Conservation (phyloP, 1,140 invertebrate species). For the Drosophila bocqueti region DNA sequence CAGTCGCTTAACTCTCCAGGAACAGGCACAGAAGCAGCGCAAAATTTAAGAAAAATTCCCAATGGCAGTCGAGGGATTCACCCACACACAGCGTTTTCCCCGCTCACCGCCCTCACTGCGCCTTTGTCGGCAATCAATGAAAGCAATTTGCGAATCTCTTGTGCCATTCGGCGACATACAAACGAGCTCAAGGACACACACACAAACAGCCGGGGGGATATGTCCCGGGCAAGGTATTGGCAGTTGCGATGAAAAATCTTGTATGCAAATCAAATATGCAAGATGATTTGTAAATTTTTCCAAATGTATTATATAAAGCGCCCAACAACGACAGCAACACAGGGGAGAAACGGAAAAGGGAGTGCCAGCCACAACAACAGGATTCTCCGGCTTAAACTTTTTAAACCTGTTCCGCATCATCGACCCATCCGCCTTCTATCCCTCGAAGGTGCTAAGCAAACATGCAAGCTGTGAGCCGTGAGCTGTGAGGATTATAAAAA, state of each 20-base stretch:
- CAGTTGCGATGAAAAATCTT: slow-evolving; percentile 59
- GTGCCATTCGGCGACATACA: slow-evolving; percentile 70
- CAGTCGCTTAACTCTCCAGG: slow-evolving; percentile 8
- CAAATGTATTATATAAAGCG: slow-evolving; percentile 69
- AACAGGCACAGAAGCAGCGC: slow-evolving; percentile 1
- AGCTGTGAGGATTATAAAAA: slow-evolving; percentile 69
- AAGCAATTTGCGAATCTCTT: slow-evolving; percentile 81
- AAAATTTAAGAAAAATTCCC: slow-evolving; percentile 49
- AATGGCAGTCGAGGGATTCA: slow-evolving; percentile 8
- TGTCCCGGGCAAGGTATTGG: slow-evolving; percentile 48
- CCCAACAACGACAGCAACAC: slow-evolving; percentile 2
- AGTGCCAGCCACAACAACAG: slow-evolving; percentile 38
- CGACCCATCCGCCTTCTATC: slow-evolving; percentile 25
- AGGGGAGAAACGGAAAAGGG: background rate
- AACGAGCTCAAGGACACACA: slow-evolving; percentile 65
- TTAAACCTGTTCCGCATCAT: slow-evolving; percentile 54
- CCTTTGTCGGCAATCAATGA: slow-evolving; percentile 78
- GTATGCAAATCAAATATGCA: slow-evolving; percentile 82
- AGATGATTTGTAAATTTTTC: slow-evolving; percentile 82
- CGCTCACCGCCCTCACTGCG: slow-evolving; percentile 19
- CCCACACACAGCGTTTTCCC: slow-evolving; percentile 19
- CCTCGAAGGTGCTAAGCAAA: slow-evolving; percentile 75
- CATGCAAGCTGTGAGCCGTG: slow-evolving; percentile 65
- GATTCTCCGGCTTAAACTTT: slow-evolving; percentile 50
- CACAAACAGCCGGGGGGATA: slow-evolving; percentile 17